Evolutionary conservation across 1,140 invertebrate species (phyloP), one percentile per base, ranked within the genome.

Genomic region (Brachionus angularis): DNA sequence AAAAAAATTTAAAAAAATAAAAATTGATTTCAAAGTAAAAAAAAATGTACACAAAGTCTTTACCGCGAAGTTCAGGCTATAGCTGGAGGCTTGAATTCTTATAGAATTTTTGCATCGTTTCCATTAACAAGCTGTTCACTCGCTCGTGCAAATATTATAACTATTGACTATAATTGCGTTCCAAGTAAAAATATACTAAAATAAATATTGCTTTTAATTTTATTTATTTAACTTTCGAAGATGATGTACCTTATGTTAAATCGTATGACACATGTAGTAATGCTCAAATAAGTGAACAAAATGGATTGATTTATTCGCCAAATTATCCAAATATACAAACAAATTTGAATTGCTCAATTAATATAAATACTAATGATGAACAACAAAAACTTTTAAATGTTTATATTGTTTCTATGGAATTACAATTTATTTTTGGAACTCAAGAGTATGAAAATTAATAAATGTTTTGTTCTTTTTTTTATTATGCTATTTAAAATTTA

Each of bases 161-260:
- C 23, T 3, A 67, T 67, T 50, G 62, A 67, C 25, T 67, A 47
- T 23, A 67, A 67, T 50, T 67, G 62, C n/a, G 44, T 67, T 8
- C 62, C 62, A 0, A 16, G 39, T 42, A 16, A 42, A 10, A n/a
- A n/a, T n/a, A n/a, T n/a, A n/a, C n/a, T n/a, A n/a, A n/a, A n/a
- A n/a, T n/a, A n/a, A n/a, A n/a, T n/a, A n/a, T n/a, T n/a, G n/a
- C n/a, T n/a, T n/a, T n/a, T n/a, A n/a, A n/a, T n/a, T n/a, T n/a
- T n/a, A n/a, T n/a, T n/a, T n/a, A n/a, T n/a, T n/a, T n/a, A n/a
- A n/a, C n/a, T n/a, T 10, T 42, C 16, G 16, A 42, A 42, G 62
- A 67, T 21, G 29, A 16, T 14, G 62, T 67, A 21, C 25, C 44
- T 16, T 67, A 67, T 47, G 62, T 67, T 3, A 29, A 29, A 46